Evolutionary conservation across 53 echinoderm and acorn worm species (phyloP), one percentile per base, ranked within the genome.

Genomic region (Astropecten irregularis): DNA sequence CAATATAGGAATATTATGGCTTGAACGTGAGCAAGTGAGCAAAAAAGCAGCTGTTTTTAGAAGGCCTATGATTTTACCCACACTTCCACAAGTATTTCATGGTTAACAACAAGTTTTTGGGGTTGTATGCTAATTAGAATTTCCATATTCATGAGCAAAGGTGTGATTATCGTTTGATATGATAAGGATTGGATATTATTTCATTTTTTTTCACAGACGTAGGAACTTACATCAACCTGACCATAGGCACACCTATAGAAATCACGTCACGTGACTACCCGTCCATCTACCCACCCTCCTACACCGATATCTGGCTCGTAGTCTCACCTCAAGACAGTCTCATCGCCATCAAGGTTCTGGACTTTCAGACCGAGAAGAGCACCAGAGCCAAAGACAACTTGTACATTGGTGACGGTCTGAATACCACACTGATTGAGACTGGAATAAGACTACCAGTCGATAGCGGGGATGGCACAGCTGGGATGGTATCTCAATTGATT

Each of bases 341-440:
- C 20, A 79, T 79, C 63, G 40, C 30, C 14, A 62, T 61, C 3
- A n/a, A 32, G 20, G 48, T 79, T 19, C 8, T 79, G 10, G 79
- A 79, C 34, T 79, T 79, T 56, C 79, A 79, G 14, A 46, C 46
- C 0, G 79, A 60, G 14, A 14, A 0, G 25, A 60, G 61, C 31
- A 0, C 0, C 2, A 6, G 10, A 2, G 79, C 60, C 1, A 8
- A 31, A 16, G 79, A 79, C 21, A 9, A 46, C 23, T 11, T 79
- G 21, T 47, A 47, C 61, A 32, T 79, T 0, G 62, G 62, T 30
- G 61, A 46, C 14, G 79, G 63, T 1, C 63, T 79, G n/a, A 79
- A 79, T 31, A 33, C 46, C 47, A 62, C 61, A 0, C 8, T 14
- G 27, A 18, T 3, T 46, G 62, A 62, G 20, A 10, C 21, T 0